phyloP scores from a whole-genome alignment of 2,113 vertebrate genomes.

The Corapipo altera region DNA sequence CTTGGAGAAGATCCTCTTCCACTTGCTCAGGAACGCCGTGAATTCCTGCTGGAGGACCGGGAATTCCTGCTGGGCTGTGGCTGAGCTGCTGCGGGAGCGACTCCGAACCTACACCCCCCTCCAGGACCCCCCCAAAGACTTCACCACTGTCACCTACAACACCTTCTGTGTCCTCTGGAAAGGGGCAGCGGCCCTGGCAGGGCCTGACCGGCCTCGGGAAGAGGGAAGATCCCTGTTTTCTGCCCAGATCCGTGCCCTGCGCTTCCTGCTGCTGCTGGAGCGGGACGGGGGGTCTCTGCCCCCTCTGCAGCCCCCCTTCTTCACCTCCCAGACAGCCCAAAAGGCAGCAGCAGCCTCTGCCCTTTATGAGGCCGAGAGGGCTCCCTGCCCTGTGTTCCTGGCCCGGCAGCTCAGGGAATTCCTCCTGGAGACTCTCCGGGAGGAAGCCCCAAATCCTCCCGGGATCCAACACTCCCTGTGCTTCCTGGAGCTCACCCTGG shows the following conservation, averaged over 20 bases:
- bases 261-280: conserved; percentile 82
- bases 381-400: conserved; percentile 55
- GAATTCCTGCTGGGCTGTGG: conserved; percentile 42
- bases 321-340: conserved; percentile 45
- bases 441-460: background rate
- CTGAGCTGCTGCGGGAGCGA: conserved; percentile 73
- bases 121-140: conserved; percentile 58
- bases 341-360: conserved; percentile 71
- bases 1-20: conserved; percentile 89
- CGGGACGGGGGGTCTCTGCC: background rate
- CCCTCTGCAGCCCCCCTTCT: conserved; percentile 62
- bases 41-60: no score
- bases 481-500: conserved; percentile 77
- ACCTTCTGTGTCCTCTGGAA: conserved; percentile 85
- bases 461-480: conserved; percentile 3
- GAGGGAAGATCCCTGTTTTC: conserved; percentile 43
- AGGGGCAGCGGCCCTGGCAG: background rate
- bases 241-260: conserved; percentile 76
- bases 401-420: conserved; percentile 51
- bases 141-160: conserved; percentile 69
- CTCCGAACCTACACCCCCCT: conserved; percentile 33
- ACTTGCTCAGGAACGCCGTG: conserved; percentile 78
- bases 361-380: conserved; percentile 68
- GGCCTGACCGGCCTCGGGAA: background rate
- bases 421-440: conserved; percentile 28